Conservation (phyloP, 1,140 invertebrate genomes). For the Cydia strobilella region DNA sequence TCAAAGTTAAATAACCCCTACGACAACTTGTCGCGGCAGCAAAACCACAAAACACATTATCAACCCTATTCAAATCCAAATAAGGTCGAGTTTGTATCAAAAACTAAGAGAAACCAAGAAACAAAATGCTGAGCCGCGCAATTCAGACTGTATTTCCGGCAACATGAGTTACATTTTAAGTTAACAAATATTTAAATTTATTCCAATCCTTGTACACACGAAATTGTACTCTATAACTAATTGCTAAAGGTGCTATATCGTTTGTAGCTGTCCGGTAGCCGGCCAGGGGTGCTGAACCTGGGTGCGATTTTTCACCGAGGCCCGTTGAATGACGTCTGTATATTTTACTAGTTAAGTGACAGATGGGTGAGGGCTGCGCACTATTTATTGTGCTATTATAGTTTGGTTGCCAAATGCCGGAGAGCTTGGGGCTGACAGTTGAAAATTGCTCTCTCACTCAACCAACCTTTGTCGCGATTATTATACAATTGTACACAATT, state of each 20-base stretch:
- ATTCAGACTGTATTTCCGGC: slow-evolving; percentile 79
- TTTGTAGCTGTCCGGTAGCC: slow-evolving; percentile 1
- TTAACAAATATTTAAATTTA: slow-evolving; percentile 80
- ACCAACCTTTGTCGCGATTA: slow-evolving; percentile 57
- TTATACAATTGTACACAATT: slow-evolving; percentile 49
- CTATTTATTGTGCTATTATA: slow-evolving; percentile 79
- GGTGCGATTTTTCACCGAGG: slow-evolving; percentile 73
- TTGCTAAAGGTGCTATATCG: slow-evolving; percentile 35
- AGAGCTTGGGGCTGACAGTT: slow-evolving; percentile 68
- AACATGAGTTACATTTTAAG: slow-evolving; percentile 80
- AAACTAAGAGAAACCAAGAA: slow-evolving; percentile 55
- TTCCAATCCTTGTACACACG: slow-evolving; percentile 53
- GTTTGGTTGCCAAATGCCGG: slow-evolving; percentile 71
- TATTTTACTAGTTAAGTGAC: slow-evolving; percentile 80
- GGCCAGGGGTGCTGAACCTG: slow-evolving; percentile 62
- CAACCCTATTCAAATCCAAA: slow-evolving; percentile 35
- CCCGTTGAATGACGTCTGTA: slow-evolving; percentile 76
- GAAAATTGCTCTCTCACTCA: slow-evolving; percentile 65
- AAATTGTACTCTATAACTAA: slow-evolving; percentile 55
- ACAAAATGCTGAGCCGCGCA: slow-evolving; percentile 75
- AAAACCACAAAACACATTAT: slow-evolving; percentile 43
- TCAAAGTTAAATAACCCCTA: slow-evolving; percentile 78
- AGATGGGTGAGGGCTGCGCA: slow-evolving; percentile 75
- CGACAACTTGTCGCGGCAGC: slow-evolving; percentile 45
- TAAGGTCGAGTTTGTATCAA: slow-evolving; percentile 53